Percentiles rank a stretch among this genome's conserved stretches.
These are phyloP conservation scores for Acronicta psi DNA, from an alignment of 2,888 invertebrate species.

Conservation along the genomic window DNA sequence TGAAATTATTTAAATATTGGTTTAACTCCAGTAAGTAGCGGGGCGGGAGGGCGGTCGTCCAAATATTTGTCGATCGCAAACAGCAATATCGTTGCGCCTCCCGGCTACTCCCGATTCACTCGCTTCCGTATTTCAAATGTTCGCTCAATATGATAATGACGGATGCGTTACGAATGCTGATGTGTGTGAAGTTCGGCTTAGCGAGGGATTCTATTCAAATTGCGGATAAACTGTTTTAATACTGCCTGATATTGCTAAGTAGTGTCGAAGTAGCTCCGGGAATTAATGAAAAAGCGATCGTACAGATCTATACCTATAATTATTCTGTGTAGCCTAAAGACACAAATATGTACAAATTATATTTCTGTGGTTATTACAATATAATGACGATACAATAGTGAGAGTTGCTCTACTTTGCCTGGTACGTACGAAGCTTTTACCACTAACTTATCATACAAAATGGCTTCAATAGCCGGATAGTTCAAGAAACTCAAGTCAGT, in stretches of 20 bases:
- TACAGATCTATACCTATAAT: no score
- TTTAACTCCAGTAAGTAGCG: slow-evolving; percentile 87
- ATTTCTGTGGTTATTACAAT: no score
- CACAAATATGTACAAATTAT: no score
- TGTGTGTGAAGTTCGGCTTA: slow-evolving; percentile 73
- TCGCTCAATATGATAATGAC: slow-evolving; percentile 83
- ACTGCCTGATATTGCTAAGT: slow-evolving; percentile 29
- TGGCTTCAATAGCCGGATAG: no score
- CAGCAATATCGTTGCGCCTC: slow-evolving; percentile 86
- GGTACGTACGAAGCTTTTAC: no score
- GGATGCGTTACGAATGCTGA: slow-evolving; percentile 74
- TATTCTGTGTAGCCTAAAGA: no score
- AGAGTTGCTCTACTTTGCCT: no score
- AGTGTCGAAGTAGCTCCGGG: slow-evolving; percentile 21
- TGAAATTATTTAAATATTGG: slow-evolving; percentile 88
- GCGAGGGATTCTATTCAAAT: slow-evolving; percentile 67
- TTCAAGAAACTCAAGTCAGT: no score
- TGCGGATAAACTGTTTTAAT: slow-evolving; percentile 59
- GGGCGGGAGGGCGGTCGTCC: slow-evolving; percentile 68
- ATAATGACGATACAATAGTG: no score
- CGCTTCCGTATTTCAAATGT: slow-evolving; percentile 65
- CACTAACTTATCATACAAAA: no score
- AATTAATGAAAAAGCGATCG: neutral
- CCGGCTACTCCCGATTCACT: slow-evolving; percentile 69
- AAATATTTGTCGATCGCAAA: slow-evolving; percentile 83